Evolutionary conservation across 1,140 invertebrate genomes (phyloP), one percentile per base, ranked within the genome.

Genomic region (Hydropsyche tenuis): DNA sequence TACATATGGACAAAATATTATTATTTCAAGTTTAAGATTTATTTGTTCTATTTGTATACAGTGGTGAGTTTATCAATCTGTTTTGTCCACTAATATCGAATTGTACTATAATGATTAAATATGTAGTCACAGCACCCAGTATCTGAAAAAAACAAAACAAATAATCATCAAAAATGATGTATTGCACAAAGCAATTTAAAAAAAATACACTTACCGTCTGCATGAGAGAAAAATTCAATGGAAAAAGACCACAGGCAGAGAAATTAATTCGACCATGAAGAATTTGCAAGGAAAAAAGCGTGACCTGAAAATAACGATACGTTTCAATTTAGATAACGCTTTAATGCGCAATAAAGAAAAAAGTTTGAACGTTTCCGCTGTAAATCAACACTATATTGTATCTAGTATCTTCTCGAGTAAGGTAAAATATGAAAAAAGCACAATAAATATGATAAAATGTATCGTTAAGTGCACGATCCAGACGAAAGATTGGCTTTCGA

Each of bases 51-150:
- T 1, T 1, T 22, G 56, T 2, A 25, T 25, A 27, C 2, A 48
- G 16, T 14, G 63, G 16, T 12, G 23, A 37, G 9, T 37, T 37
- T 3, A 37, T 27, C n/a, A 16, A 56, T n/a, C 53, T 75, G 12
- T 72, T 72, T 51, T 72, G 60, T 27, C 46, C 66, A 11, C 60
- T 65, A 5, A 75, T 56, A 60, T 75, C 73, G 20, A 75, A 75
- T 25, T 75, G 73, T n/a, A 75, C 37, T 16, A 75, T 66, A 3
- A 75, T 75, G 9, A 75, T 51, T 1, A 75, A n/a, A 64, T 75
- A 75, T n/a, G 69, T 72, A 5, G 69, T 72, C 37, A 75, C 46
- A 37, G 73, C 68, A 27, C 69, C 69, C 42, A 75, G 22, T 6
- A 75, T 72, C 73, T 75, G 63, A 16, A 70, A 73, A 68, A n/a